A percentile compares a stretch with the other conserved stretches of the same genome.
Conservation (phyloP, 2,113 vertebrate species). For the Accipiter cooperii region DNA sequence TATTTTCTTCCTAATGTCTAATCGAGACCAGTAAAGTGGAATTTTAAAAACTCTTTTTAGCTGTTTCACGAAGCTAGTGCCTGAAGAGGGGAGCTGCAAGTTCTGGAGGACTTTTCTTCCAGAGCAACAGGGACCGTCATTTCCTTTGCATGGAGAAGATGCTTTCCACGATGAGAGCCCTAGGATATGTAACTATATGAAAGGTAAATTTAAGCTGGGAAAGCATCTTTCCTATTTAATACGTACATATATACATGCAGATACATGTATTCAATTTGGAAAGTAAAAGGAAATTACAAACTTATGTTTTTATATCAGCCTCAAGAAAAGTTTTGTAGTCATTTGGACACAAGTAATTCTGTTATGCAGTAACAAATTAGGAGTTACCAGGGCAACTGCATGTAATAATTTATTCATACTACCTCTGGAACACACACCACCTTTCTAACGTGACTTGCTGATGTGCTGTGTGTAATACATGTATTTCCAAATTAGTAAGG, state of each 20-base stretch:
- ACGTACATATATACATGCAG: neutral
- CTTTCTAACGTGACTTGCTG: neutral
- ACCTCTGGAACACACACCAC: neutral
- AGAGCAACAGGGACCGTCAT: neutral
- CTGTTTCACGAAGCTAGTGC: neutral
- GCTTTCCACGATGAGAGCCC: neutral
- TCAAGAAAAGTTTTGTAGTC: neutral
- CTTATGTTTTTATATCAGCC: neutral
- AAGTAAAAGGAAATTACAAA: neutral
- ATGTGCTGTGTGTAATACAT: neutral
- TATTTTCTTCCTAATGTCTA: neutral
- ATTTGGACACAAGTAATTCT: neutral
- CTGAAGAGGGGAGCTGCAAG: neutral
- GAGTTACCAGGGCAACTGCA: constrained; percentile 42
- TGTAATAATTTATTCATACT: neutral
- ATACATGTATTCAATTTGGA: neutral
- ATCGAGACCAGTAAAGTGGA: neutral
- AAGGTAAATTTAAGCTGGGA: neutral
- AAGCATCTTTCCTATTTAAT: neutral
- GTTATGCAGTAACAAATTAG: neutral
- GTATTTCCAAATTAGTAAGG: neutral
- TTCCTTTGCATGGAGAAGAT: neutral
- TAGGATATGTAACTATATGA: neutral
- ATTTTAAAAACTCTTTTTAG: neutral
- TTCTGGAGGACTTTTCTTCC: neutral